Percentiles rank a stretch among this genome's conserved stretches.
Evolutionary conservation across 2,797 vertebrate species (phyloP).

Genomic region (Etheostoma nigrum): DNA sequence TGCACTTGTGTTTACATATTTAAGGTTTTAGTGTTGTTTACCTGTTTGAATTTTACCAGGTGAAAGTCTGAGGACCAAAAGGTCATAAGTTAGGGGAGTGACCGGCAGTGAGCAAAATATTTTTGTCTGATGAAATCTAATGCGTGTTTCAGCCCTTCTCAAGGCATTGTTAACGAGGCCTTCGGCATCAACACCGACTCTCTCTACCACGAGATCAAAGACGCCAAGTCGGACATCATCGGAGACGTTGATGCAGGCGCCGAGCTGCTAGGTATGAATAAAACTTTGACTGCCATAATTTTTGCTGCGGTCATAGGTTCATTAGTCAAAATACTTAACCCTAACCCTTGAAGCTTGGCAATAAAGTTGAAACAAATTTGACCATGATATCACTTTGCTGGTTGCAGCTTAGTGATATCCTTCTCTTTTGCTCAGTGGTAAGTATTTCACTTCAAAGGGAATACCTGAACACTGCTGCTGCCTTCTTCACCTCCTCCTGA

Average conservation of each 20-base stretch:
- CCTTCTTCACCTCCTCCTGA: background rate
- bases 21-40: background rate
- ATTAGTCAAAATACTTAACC: background rate
- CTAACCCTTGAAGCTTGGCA: background rate
- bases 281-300: background rate
- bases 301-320: background rate
- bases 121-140: background rate
- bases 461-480: background rate
- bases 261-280: slow-evolving; percentile 92
- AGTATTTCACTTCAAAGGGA: slow-evolving; percentile 3
- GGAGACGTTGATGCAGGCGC: slow-evolving; percentile 98
- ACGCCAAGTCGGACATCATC: slow-evolving; percentile 96
- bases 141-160: slow-evolving; percentile 90
- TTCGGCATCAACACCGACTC: slow-evolving; percentile 99
- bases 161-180: slow-evolving; percentile 98
- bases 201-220: slow-evolving; percentile 96
- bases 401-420: background rate
- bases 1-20: background rate
- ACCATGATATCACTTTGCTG: background rate
- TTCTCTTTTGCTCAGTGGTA: too few species aligned
- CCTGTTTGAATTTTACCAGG: background rate
- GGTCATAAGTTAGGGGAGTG: background rate
- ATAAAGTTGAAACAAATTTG: background rate
- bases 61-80: background rate
- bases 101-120: background rate